These are phyloP conservation scores for Ruditapes philippinarum DNA, from an alignment of 1,140 invertebrate genomes.

Conservation along the genomic window DNA sequence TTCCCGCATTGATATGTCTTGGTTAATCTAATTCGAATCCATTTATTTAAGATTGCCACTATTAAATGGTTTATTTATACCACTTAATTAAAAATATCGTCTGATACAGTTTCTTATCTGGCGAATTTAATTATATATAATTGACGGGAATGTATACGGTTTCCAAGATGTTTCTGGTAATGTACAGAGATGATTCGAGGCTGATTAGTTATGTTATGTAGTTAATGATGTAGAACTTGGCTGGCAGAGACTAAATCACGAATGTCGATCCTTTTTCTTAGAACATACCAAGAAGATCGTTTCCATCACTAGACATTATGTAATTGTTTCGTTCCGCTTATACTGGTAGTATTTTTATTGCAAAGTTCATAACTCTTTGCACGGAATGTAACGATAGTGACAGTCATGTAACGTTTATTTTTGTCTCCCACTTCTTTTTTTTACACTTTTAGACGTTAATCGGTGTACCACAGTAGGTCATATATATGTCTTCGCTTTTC, in stretches of 20 bases:
- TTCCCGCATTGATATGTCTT: no score
- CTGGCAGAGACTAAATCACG: not conserved
- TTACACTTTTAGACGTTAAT: no score
- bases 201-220: not conserved
- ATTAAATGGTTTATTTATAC: constrained; percentile 26
- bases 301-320: not conserved
- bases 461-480: no score
- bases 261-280: not conserved
- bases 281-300: not conserved
- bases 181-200: not conserved
- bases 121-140: not conserved
- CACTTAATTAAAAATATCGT: not conserved
- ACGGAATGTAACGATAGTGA: no score
- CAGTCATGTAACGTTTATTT: no score
- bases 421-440: no score
- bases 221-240: constrained; percentile 4
- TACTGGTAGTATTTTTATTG: no score
- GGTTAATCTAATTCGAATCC: not conserved
- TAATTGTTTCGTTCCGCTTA: no score
- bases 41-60: not conserved
- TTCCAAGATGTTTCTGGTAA: not conserved
- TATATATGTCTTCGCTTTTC: no score
- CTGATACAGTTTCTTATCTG: not conserved
- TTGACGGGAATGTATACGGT: not conserved
- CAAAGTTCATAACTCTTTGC: no score